These are phyloP conservation scores for Agrochola lota DNA, from an alignment of 2,888 invertebrate species.

Conservation along the genomic window DNA sequence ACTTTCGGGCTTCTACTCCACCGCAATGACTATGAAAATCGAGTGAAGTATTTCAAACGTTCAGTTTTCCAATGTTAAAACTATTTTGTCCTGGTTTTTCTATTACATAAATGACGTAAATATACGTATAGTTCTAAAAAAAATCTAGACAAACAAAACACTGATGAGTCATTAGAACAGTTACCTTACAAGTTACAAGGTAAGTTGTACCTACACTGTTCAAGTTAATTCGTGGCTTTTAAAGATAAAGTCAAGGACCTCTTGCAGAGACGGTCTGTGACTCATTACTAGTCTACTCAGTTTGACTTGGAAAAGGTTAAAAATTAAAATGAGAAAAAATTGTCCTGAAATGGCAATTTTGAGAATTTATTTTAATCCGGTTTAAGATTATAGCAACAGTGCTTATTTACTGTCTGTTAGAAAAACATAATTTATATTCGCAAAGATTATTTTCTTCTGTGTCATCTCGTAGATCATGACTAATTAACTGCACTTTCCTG, in stretches of 20 bases:
- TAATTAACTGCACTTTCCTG: too few relatives aligned
- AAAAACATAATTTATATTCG: too few relatives aligned
- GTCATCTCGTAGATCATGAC: too few relatives aligned
- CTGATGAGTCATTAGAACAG: conserved; percentile 57
- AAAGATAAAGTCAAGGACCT: conserved; percentile 64
- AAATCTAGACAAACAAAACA: conserved; percentile 35
- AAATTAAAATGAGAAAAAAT: too few relatives aligned
- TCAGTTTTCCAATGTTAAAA: not conserved
- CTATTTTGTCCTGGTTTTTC: too few relatives aligned
- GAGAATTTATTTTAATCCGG: too few relatives aligned
- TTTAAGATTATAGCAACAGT: too few relatives aligned
- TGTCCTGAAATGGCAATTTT: too few relatives aligned
- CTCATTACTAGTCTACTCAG: conserved; percentile 40
- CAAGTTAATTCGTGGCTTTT: conserved; percentile 53
- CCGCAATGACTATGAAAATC: not conserved
- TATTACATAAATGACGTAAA: too few relatives aligned
- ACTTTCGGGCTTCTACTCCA: not conserved
- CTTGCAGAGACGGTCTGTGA: conserved; percentile 44
- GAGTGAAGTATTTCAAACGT: not conserved
- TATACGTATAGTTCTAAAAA: too few relatives aligned
- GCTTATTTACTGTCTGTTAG: too few relatives aligned
- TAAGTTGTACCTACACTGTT: conserved; percentile 37
- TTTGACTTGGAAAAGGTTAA: conserved; percentile 10
- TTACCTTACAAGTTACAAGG: conserved; percentile 56
- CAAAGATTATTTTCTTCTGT: too few relatives aligned